Evolutionary conservation across 1,140 invertebrate species (phyloP), one percentile per base, ranked within the genome.

Genomic region (Drosophila busckii): DNA sequence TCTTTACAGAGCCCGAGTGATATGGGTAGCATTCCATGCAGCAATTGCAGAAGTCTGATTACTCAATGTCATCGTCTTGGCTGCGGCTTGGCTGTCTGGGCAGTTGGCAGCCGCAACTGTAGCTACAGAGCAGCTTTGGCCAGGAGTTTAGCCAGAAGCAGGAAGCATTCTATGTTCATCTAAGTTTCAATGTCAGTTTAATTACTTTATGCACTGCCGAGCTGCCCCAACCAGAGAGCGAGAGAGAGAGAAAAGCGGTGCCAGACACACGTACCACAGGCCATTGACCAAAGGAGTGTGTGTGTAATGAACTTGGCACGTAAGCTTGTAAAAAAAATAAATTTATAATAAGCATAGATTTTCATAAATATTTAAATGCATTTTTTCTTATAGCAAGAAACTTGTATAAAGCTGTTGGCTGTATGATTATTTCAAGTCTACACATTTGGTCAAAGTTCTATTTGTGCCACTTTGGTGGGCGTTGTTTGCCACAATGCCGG

Each of bases 101-200:
- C 56, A 45, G 34, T 61, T 66, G 63, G 35, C 37, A 55, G 64
- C 31, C 29, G 34, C 25, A 17, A 23, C 42, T 40, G 29, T 50
- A 46, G 55, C 50, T 23, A 54, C 34, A 45, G 44, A 37, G 38
- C 44, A 55, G 62, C 9, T 37, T 34, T 38, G 31, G 46, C 42
- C 34, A 55, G 52, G 55, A 53, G 40, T 58, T 64, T 71, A 59
- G 65, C 45, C 69, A 80, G 73, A 80, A 80, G 73, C 73, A 80
- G 73, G 73, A 82, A 80, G 75, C 75, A 32, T 80, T 82, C 75
- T 73, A 70, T 80, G 75, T 80, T 82, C 73, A 41, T 82, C 73
- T 80, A 82, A 82, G 73, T 82, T 80, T 80, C 73, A 80, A 82
- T 80, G 73, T 80, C 73, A 71, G 73, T 73, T 80, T 80, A 80